phyloP scores from a whole-genome alignment of 2,113 vertebrate species.

The Dendropsophus ebraccatus region DNA sequence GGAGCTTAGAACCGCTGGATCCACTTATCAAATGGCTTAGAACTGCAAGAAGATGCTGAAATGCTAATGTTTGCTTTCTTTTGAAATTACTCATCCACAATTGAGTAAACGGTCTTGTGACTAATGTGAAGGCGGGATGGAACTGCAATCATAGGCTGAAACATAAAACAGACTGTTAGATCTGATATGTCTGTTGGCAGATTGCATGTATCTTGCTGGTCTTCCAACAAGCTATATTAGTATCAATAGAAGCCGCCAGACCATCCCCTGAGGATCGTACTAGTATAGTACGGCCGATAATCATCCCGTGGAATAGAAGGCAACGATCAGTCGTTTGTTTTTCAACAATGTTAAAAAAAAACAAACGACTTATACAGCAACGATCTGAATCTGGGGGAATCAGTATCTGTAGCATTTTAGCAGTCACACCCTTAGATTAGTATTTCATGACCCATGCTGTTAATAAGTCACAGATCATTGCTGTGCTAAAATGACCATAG shows the following conservation, averaged over 20 bases:
- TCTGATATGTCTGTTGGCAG: not conserved
- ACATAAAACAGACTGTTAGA: not conserved
- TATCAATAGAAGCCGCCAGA: not conserved
- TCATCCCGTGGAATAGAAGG: too few relatives aligned
- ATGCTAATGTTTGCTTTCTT: not conserved
- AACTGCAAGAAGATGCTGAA: slow-evolving; percentile 1
- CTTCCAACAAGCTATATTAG: not conserved
- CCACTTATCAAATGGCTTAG: slow-evolving; percentile 15
- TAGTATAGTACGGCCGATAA: too few relatives aligned
- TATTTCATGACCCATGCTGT: not conserved
- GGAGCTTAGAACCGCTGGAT: slow-evolving; percentile 37
- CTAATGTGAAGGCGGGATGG: not conserved
- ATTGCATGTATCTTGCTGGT: not conserved
- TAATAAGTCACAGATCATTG: not conserved
- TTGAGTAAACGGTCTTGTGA: not conserved
- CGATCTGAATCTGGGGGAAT: too few relatives aligned
- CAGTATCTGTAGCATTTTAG: too few relatives aligned
- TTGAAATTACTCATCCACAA: not conserved
- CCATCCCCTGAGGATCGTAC: not conserved
- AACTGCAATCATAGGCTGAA: not conserved
- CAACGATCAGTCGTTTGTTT: too few relatives aligned
- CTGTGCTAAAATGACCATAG: not conserved
- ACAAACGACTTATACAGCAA: too few relatives aligned
- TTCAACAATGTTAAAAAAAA: too few relatives aligned
- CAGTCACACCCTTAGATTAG: not conserved